A percentile compares a stretch with the other conserved stretches of the same genome.
phyloP scores from a whole-genome alignment of 2,113 vertebrate genomes.

The Puntigrus tetrazona region DNA sequence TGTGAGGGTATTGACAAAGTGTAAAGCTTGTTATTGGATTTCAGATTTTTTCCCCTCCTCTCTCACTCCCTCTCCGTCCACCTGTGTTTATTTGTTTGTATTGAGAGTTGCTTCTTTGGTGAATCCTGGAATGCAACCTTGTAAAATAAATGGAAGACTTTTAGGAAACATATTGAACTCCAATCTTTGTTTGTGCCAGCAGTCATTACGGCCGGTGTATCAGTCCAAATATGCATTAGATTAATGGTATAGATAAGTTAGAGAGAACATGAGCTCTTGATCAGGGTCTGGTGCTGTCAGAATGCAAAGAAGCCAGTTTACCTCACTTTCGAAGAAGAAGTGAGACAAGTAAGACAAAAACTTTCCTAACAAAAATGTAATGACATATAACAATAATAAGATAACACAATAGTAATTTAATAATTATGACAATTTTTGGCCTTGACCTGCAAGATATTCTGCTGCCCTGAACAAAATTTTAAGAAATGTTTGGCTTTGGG shows the following conservation, averaged over 20 bases:
- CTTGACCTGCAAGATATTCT: no score
- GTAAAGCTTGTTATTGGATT: constrained; percentile 55
- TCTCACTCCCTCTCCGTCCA: not conserved
- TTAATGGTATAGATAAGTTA: constrained; percentile 27
- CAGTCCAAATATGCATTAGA: constrained; percentile 32
- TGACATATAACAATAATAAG: not conserved
- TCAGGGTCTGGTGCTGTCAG: not conserved
- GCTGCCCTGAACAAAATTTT: no score
- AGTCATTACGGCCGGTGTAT: constrained; percentile 3
- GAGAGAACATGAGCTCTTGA: not conserved
- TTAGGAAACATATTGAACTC: constrained; percentile 30
- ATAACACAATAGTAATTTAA: not conserved
- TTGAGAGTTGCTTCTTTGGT: constrained; percentile 25
- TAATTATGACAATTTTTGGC: not conserved
- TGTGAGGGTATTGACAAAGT: constrained; percentile 61
- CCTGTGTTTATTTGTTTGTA: constrained; percentile 25
- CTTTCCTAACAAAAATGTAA: not conserved
- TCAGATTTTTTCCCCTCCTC: not conserved
- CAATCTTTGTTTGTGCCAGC: constrained; percentile 24
- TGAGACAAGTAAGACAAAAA: not conserved
- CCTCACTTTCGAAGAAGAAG: not conserved
- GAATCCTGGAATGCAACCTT: constrained; percentile 23
- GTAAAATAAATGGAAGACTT: constrained; percentile 38
- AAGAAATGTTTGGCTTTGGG: no score
- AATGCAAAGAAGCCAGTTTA: not conserved